A percentile compares a stretch with the other conserved stretches of the same genome.
Evolutionary conservation across 1,140 invertebrate species (phyloP).

Genomic region (Zophobas atratus): DNA sequence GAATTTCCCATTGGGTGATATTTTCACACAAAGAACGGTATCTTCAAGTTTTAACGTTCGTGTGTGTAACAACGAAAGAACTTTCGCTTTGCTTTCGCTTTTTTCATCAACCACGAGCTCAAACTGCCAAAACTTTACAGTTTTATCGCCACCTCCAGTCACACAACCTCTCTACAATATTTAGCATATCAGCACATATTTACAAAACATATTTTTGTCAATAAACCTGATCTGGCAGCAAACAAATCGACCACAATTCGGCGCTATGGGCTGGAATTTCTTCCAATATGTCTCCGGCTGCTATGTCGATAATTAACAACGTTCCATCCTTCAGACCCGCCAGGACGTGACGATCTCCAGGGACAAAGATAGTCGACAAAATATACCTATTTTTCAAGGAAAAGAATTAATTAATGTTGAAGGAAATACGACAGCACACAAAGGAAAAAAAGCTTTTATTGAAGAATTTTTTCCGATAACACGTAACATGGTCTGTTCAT

Average conservation of each 20-base stretch:
- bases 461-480: no score
- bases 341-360: constrained; percentile 93
- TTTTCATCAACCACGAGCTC: constrained; percentile 82
- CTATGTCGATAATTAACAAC: constrained; percentile 91
- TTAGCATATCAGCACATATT: constrained; percentile 20
- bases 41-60: constrained; percentile 91
- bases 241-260: constrained; percentile 83
- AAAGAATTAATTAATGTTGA: not conserved
- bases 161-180: constrained; percentile 81
- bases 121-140: constrained; percentile 96
- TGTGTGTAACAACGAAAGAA: constrained; percentile 85
- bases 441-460: not conserved
- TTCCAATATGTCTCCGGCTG: constrained; percentile 84
- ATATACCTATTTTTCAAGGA: constrained; percentile 73
- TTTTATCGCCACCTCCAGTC: constrained; percentile 90
- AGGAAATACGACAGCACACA: not conserved
- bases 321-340: constrained; percentile 91
- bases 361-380: constrained; percentile 85
- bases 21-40: constrained; percentile 84
- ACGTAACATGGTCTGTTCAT: not conserved
- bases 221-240: constrained; percentile 82
- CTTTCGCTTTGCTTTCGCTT: constrained; percentile 75
- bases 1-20: constrained; percentile 90
- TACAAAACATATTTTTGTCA: constrained; percentile 5
- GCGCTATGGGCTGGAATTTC: constrained; percentile 84